Evolutionary conservation across 1,140 invertebrate genomes (phyloP).

Genomic region (Geopemphigus sp.): DNA sequence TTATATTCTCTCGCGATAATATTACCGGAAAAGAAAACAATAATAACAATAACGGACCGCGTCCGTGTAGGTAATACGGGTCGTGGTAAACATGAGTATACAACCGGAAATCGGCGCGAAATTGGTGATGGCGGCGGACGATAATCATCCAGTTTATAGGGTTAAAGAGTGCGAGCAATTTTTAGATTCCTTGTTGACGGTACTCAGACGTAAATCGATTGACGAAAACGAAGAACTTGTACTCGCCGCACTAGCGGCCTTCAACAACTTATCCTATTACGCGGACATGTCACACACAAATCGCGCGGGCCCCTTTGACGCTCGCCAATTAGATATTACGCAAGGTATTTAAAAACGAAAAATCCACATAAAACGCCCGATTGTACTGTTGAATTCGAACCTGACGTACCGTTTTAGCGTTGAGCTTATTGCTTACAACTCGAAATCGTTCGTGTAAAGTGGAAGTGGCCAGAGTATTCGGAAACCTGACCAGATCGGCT

Average conservation of each 20-base stretch:
- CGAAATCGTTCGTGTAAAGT: conserved; percentile 61
- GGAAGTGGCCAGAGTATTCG: conserved; percentile 66
- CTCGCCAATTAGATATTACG: conserved; percentile 54
- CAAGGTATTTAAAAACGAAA: too few species aligned
- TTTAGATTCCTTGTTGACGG: conserved; percentile 60
- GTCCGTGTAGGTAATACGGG: conserved; percentile 62
- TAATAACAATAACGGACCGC: too few species aligned
- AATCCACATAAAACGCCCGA: too few species aligned
- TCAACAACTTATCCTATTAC: conserved; percentile 68
- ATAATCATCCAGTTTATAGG: conserved; percentile 48
- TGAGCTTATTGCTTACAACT: conserved; percentile 57
- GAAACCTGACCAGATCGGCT: conserved; percentile 66
- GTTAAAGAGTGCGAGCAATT: conserved; percentile 52
- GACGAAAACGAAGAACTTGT: conserved; percentile 65
- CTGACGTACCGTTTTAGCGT: conserved; percentile 53
- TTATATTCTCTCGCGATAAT: not conserved
- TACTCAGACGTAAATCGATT: conserved; percentile 59
- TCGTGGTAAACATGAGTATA: conserved; percentile 72
- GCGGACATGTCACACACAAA: conserved; percentile 51
- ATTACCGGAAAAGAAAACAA: too few species aligned
- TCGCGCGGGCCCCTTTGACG: conserved; percentile 52
- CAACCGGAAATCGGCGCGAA: conserved; percentile 66
- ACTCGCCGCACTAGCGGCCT: conserved; percentile 63
- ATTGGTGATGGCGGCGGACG: conserved; percentile 56
- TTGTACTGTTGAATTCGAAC: too few species aligned